phyloP scores from a whole-genome alignment of 1,140 invertebrate genomes.

The Zophobas atratus region DNA sequence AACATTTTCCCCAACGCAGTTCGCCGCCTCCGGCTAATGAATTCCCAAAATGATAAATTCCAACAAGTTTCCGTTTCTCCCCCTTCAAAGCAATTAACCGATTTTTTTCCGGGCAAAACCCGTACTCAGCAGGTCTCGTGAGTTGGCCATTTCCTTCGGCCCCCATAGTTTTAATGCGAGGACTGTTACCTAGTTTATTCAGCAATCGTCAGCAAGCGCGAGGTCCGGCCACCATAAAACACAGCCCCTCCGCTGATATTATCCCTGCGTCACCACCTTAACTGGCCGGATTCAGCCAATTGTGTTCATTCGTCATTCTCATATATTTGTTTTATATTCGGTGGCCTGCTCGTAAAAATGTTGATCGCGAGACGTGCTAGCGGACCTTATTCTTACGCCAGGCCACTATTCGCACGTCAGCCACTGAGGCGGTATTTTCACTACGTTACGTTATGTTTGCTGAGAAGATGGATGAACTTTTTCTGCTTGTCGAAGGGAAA shows the following conservation, averaged over 20 bases:
- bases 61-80: too few relatives aligned
- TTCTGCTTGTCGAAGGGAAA: too few relatives aligned
- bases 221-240: constrained; percentile 55
- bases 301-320: constrained; percentile 60
- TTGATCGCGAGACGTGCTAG: constrained; percentile 55
- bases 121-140: constrained; percentile 38
- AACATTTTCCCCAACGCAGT: too few relatives aligned
- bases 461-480: too few relatives aligned
- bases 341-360: constrained; percentile 56
- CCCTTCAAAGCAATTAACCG: background rate
- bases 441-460: too few relatives aligned
- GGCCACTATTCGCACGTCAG: too few relatives aligned
- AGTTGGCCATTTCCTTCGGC: constrained; percentile 8
- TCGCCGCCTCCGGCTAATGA: too few relatives aligned
- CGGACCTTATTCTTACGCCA: constrained; percentile 41
- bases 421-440: too few relatives aligned
- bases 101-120: constrained; percentile 11
- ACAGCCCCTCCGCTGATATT: constrained; percentile 56
- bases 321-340: constrained; percentile 61
- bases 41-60: too few relatives aligned
- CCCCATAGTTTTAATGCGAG: constrained; percentile 56
- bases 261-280: constrained; percentile 54
- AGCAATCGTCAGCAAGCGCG: constrained; percentile 58
- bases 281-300: constrained; percentile 57
- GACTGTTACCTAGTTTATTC: constrained; percentile 58